Evolutionary conservation across 2,797 vertebrate species (phyloP), one percentile per base, ranked within the genome.

Genomic region (Ctenosaura bakeri): DNA sequence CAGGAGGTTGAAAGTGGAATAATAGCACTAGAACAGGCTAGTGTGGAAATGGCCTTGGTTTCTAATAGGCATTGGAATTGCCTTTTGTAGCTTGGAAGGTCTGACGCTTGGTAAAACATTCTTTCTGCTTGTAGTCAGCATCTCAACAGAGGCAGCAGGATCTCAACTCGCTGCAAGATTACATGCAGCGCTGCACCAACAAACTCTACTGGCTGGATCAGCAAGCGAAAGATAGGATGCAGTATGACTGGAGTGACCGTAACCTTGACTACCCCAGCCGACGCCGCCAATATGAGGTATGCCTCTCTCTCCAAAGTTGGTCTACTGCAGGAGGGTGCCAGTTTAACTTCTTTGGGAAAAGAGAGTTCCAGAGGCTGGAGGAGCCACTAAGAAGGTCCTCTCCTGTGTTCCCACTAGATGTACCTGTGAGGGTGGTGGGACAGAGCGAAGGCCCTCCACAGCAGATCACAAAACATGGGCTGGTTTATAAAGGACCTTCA

Each of bases 191-290:
- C 95, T 99, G 99, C 97, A 99, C 99, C 96, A 99, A 99, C 16
- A 99, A 99, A 97, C 98, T 99, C 54, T 99, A 99, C 97, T 99
- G 99, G 99, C 98, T 99, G 97, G 99, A 99, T 96, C 99, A 99
- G 97, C 99, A 99, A 96, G 98, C 98, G 0, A 98, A 98, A 38
- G 99, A 98, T 95, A 98, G 99, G 93, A 94, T 98, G 94, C 97
- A 97, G 91, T 99, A 99, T 0, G 99, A 99, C 97, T 99, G 99
- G 99, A 99, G 99, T 0, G 98, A 99, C 92, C 95, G 96, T 93
- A 99, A 99, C 97, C 97, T 98, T 26, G 98, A 99, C 97, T 99
- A 98, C 94, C 98, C 98, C 0, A 98, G 98, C 88, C 98, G 99
- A 89, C 98, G 98, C 92, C 98, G 98, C 95, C 99, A 99, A 96